phyloP scores from a whole-genome alignment of 2,888 invertebrate species.

The Stramonita haemastoma region DNA sequence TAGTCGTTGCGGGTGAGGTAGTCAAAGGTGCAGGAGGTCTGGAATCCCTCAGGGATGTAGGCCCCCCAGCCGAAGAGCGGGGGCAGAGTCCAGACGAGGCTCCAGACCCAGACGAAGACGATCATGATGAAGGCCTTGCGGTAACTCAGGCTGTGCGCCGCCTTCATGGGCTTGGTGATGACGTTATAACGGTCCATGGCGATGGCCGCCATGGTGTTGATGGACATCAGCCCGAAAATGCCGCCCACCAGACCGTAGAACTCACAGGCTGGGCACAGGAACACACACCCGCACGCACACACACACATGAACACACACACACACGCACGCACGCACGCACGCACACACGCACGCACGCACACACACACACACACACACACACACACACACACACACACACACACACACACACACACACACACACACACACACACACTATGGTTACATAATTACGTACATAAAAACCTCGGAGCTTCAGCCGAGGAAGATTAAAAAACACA shows the following conservation, averaged over 20 bases:
- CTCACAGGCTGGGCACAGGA: constrained; percentile 82
- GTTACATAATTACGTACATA: too few relatives aligned
- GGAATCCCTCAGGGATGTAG: constrained; percentile 95
- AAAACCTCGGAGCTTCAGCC: too few relatives aligned
- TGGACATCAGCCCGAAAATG: constrained; percentile 91
- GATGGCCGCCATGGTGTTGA: constrained; percentile 94
- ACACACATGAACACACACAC: not conserved
- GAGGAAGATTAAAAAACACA: too few relatives aligned
- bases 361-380: not conserved
- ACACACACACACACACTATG: not conserved
- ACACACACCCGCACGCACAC: not conserved
- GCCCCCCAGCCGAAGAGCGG: constrained; percentile 88
- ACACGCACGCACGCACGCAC: too few relatives aligned
- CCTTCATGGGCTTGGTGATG: constrained; percentile 93
- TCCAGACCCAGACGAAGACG: constrained; percentile 87
- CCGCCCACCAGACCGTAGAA: constrained; percentile 92
- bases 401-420: too few relatives aligned
- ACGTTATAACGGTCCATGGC: constrained; percentile 95
- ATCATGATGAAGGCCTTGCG: constrained; percentile 86
- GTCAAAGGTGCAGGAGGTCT: constrained; percentile 95
- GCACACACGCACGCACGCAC: too few relatives aligned
- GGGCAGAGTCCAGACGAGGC: constrained; percentile 87
- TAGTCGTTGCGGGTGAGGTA: constrained; percentile 84
- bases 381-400: not conserved
- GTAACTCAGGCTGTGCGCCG: constrained; percentile 88